Evolutionary conservation across 2,113 vertebrate species (phyloP).

Genomic region (Ictalurus furcatus): DNA sequence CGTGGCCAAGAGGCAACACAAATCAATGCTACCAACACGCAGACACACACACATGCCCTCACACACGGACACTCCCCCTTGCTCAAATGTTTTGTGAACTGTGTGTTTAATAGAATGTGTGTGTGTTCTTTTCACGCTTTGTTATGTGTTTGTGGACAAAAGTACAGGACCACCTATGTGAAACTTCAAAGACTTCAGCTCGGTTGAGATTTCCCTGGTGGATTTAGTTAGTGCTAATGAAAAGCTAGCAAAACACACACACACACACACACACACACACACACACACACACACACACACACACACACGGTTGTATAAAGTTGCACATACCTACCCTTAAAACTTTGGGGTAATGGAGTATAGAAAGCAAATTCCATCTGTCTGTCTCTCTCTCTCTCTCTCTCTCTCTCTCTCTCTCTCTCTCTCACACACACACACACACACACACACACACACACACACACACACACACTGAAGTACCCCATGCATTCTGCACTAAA

Average conservation of each 20-base stretch:
- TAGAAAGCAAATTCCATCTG: neutral
- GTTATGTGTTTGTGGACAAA: conserved; percentile 44
- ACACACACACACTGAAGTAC: neutral
- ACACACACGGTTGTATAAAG: neutral
- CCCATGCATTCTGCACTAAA: conserved; percentile 6
- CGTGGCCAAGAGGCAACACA: conserved; percentile 65
- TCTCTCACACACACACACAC: neutral
- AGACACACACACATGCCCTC: conserved; percentile 45
- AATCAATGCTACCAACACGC: conserved; percentile 61
- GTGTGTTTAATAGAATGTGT: neutral
- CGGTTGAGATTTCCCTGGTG: conserved; percentile 29
- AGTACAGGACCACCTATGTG: conserved; percentile 44
- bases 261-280: conserved; percentile 12
- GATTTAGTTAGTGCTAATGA: conserved; percentile 34
- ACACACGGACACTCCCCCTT: conserved; percentile 34
- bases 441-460: neutral
- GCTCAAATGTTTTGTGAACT: conserved; percentile 30
- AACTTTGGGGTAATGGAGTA: neutral
- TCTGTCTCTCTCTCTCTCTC: neutral
- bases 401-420: conserved; percentile 11
- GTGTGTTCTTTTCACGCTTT: conserved; percentile 48
- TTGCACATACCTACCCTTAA: neutral
- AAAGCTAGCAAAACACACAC: conserved; percentile 19
- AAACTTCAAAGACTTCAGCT: conserved; percentile 44
- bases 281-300: conserved; percentile 19